Evolutionary conservation across 2,888 invertebrate species (phyloP), one percentile per base, ranked within the genome.

Genomic region (Epicampocera succincta): DNA sequence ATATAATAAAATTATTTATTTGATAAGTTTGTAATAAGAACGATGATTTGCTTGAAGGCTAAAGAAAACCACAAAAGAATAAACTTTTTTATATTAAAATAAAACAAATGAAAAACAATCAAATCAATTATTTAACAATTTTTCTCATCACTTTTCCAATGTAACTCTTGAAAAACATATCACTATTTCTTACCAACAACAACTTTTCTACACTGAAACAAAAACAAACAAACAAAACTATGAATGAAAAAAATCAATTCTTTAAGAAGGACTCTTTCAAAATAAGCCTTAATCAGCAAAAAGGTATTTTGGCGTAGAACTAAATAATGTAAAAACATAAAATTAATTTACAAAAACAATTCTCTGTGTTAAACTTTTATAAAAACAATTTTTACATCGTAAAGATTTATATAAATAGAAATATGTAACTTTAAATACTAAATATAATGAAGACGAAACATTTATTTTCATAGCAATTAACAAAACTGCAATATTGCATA

Each of bases 351-450:
- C 15, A 29, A 46, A 38, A 60, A 19, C 44, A 44, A 50, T 72
- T 78, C 52, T 72, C 61, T 72, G 50, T 72, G 72, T 48, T 71
- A 61, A 71, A 65, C 29, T 63, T 48, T 63, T 50, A 65, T 65
- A 60, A 75, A 61, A 25, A 80, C 61, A 63, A 84, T 83, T 85
- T 85, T 84, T 84, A 84, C 85, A 86, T 84, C 29, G 65, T 33
- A 69, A 66, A 48, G 15, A 38, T 9, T 8, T 9, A 40, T 44
- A 68, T 48, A 25, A 38, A 54, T 33, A 9, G 33, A 38, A 11
- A 60, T 13, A 61, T 44, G 42, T 15, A 72, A 61, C 50, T 38
- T 17, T 17, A 66, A 75, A 29, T 44, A 66, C 56, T 21, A 52
- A 54, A 60, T 19, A 71, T 60, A 17, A 25, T 52, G 38, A 61